Base-by-base conservation (phyloP, 1,140 invertebrate genomes). In the Drosophila novamexicana region DNA sequence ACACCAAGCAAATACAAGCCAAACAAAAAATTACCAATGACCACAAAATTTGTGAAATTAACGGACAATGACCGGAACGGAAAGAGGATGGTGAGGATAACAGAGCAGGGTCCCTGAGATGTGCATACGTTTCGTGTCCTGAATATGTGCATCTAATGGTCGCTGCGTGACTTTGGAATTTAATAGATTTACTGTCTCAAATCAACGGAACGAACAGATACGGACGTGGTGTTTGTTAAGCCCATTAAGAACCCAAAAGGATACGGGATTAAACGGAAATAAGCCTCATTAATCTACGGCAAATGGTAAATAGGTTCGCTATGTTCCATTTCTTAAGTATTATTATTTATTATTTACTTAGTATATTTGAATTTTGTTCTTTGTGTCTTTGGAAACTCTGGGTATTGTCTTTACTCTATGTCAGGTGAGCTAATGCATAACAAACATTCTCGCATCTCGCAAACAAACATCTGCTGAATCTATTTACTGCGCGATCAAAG, bases 91-190 rank as follows among this genome's bases (percentile, higher is more conserved):
- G 12, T 0, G 12, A 39, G 2, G 37, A 12, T 9, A 3, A 36
- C 7, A n/a, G 12, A 32, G 37, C 7, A 14, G n/a, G 49, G 6
- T 44, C 47, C 29, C n/a, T 14, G 9, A 4, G 16, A n/a, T 53
- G 37, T 40, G 52, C 64, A 73, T 79, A 71, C 42, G 53, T 61
- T 71, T 39, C 29, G 37, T 75, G 65, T 66, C 36, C 70, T 67
- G 56, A 49, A 70, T 69, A 61, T 74, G 36, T 69, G 71, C 65
- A 47, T 69, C 50, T 83, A 88, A 86, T 86, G 83, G 63, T 68
- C 3, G 64, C 50, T 36, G 49, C 59, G 65, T 86, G 83, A 86
- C 79, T 79, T 32, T 49, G 22, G 22, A 37, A 58, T 61, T 49
- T 40, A 14, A 10, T 34, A 47, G 57, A 71, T 70, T 75, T 75